phyloP scores from a whole-genome alignment of 2,888 invertebrate species.

The Aspidiotus rigidus region DNA sequence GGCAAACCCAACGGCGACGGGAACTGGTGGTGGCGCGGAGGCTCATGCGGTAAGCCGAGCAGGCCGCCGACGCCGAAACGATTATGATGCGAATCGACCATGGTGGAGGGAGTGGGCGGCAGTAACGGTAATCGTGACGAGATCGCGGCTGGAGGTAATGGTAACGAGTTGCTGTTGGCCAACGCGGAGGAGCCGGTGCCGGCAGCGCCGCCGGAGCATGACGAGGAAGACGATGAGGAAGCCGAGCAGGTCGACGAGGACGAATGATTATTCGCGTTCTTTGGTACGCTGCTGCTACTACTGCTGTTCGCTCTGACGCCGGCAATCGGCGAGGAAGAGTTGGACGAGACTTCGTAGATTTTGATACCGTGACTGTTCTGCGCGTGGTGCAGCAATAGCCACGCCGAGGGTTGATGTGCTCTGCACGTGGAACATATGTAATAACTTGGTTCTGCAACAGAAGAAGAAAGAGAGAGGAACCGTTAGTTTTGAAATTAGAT shows the following conservation, averaged over 20 bases:
- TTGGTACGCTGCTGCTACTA: constrained; percentile 36
- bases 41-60: constrained; percentile 65
- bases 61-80: constrained; percentile 65
- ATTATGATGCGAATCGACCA: constrained; percentile 52
- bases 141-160: constrained; percentile 38
- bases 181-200: constrained; percentile 46
- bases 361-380: constrained; percentile 89
- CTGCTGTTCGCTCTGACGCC: constrained; percentile 28
- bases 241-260: constrained; percentile 35
- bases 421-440: constrained; percentile 92
- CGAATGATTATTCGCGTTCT: constrained; percentile 46
- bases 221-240: constrained; percentile 47
- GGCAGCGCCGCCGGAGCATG: constrained; percentile 47
- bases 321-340: constrained; percentile 36
- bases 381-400: constrained; percentile 89
- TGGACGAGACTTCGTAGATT: constrained; percentile 64
- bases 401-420: constrained; percentile 82
- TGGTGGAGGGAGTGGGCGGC: constrained; percentile 51
- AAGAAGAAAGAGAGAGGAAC: constrained; percentile 7
- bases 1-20: constrained; percentile 51
- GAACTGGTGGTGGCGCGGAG: constrained; percentile 41
- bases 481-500: constrained; percentile 13
- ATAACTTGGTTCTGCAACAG: constrained; percentile 74
- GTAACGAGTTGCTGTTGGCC: constrained; percentile 30
- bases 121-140: constrained; percentile 38